phyloP scores from a whole-genome alignment of 1,140 invertebrate genomes.

The Meloidogyne floridensis region DNA sequence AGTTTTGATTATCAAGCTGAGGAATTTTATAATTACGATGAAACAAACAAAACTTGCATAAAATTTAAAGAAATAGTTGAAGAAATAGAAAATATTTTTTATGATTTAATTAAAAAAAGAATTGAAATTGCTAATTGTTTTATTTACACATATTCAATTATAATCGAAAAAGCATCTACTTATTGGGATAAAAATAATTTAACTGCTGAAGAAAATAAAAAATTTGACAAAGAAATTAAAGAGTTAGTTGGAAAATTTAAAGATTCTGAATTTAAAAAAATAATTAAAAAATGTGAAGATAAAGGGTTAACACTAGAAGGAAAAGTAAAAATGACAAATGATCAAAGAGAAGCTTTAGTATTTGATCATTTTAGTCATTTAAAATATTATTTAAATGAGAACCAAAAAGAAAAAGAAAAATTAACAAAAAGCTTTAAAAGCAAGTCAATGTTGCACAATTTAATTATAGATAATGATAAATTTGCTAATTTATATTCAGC shows the following conservation, averaged over 20 bases:
- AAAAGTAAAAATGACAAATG: slow-evolving; percentile 4
- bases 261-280: not conserved
- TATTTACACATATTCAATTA: not conserved
- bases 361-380: not conserved
- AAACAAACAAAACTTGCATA: too few relatives aligned
- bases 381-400: not conserved
- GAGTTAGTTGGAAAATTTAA: not conserved
- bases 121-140: not conserved
- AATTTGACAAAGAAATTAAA: not conserved
- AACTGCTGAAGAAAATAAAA: too few relatives aligned
- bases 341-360: not conserved
- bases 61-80: not conserved
- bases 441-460: not conserved
- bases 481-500: not conserved
- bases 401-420: not conserved
- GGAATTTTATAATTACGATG: too few relatives aligned
- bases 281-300: not conserved
- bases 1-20: not conserved
- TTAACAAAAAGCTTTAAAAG: not conserved
- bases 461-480: not conserved
- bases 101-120: not conserved
- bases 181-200: too few relatives aligned
- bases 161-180: not conserved
- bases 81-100: not conserved
- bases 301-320: not conserved